These are phyloP conservation scores for Hypanus sabinus DNA, from an alignment of 2,113 vertebrate genomes.

Conservation along the genomic window DNA sequence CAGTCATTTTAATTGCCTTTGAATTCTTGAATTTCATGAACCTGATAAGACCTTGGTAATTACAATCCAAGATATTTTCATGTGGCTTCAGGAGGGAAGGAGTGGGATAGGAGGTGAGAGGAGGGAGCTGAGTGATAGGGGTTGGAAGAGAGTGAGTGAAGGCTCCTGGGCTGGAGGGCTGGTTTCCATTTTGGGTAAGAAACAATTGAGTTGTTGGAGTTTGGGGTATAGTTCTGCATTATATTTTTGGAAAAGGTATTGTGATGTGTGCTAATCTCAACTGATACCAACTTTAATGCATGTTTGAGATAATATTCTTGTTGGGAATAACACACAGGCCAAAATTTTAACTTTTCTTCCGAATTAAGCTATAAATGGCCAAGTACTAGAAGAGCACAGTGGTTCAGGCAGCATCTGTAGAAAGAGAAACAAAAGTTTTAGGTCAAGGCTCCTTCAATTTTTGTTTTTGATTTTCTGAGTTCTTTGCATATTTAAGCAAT, in stretches of 20 bases:
- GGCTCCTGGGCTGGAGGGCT: not conserved
- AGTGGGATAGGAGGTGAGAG: too few species aligned
- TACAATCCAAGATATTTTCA: not conserved
- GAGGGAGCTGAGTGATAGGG: too few species aligned
- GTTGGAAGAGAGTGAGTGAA: too few species aligned
- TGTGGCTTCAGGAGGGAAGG: not conserved
- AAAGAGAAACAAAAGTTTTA: too few species aligned
- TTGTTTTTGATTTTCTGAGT: not conserved
- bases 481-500: not conserved
- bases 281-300: not conserved
- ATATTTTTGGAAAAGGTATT: not conserved
- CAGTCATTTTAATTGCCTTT: not conserved
- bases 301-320: not conserved
- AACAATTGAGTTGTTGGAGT: not conserved
- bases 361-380: not conserved
- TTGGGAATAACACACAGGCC: not conserved
- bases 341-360: not conserved
- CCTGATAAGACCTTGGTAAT: not conserved
- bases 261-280: not conserved
- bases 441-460: too few species aligned
- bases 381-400: too few species aligned
- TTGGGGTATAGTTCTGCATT: not conserved
- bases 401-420: too few species aligned
- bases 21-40: not conserved
- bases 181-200: not conserved